A percentile compares a stretch with the other conserved stretches of the same genome.
These are phyloP conservation scores for Patiria pectinifera DNA, from an alignment of 53 echinoderm and acorn worm species.

Conservation along the genomic window DNA sequence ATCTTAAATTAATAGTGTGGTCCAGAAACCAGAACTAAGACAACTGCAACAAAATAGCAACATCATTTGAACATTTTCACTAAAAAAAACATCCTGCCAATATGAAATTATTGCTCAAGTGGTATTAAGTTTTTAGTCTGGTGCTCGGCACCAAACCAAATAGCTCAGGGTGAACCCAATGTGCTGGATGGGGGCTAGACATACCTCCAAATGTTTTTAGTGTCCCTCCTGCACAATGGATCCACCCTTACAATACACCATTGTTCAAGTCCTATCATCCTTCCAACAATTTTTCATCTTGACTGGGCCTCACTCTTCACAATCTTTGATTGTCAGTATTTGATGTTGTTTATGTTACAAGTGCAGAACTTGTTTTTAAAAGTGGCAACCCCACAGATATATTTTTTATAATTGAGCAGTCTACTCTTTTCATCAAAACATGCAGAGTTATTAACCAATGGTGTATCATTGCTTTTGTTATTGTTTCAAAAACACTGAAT, in stretches of 20 bases:
- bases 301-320: not conserved
- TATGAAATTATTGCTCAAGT: constrained; percentile 47
- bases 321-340: not conserved
- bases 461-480: not conserved
- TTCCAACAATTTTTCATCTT: not conserved
- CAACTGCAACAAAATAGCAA: constrained; percentile 3
- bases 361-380: not conserved
- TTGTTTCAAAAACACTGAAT: not conserved
- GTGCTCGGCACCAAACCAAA: constrained; percentile 5
- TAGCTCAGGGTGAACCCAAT: not conserved
- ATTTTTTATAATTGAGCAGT: not conserved
- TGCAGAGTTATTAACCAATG: not conserved
- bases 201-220: not conserved
- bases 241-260: not conserved
- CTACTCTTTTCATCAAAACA: not conserved
- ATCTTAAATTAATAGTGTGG: not conserved
- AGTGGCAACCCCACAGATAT: not conserved
- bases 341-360: too few relatives aligned
- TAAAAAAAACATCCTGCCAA: not conserved
- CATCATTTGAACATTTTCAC: not conserved
- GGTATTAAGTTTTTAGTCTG: not conserved
- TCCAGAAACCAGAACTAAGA: not conserved
- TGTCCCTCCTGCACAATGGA: not conserved
- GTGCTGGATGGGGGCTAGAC: not conserved
- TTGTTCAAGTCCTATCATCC: not conserved